These are phyloP conservation scores for Opisthograptis luteolata DNA, from an alignment of 2,888 invertebrate genomes.

Conservation along the genomic window DNA sequence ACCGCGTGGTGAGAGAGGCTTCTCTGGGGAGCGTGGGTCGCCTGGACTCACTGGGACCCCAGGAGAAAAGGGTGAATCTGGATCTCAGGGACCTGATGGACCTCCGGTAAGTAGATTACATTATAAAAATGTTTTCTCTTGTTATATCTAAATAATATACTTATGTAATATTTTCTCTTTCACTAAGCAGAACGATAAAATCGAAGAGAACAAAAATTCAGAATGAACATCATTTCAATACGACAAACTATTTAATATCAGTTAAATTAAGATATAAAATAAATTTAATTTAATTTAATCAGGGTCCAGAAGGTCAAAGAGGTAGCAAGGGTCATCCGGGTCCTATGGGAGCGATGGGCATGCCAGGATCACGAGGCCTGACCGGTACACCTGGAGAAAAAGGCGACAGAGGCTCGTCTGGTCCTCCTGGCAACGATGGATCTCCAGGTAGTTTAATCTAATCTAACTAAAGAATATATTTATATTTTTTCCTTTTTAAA, in stretches of 20 bases:
- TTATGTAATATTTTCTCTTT: too few species aligned
- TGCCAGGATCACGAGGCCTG: conserved; percentile 88
- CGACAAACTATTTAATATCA: too few species aligned
- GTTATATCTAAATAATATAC: too few species aligned
- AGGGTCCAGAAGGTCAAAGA: conserved; percentile 87
- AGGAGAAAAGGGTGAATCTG: conserved; percentile 87
- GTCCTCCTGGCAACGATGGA: conserved; percentile 90
- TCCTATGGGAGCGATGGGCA: conserved; percentile 87
- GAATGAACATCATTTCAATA: too few species aligned
- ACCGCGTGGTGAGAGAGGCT: conserved; percentile 87
- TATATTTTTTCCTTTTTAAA: too few species aligned
- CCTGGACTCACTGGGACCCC: conserved; percentile 87
- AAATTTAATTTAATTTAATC: conserved; percentile 29
- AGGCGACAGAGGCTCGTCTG: conserved; percentile 89
- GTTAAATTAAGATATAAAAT: too few species aligned
- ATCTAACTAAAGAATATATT: too few species aligned
- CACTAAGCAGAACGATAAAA: too few species aligned
- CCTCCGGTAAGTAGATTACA: conserved; percentile 85
- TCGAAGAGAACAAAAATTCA: too few species aligned
- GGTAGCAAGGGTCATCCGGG: conserved; percentile 90
- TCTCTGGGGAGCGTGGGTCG: conserved; percentile 90
- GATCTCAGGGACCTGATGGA: conserved; percentile 88
- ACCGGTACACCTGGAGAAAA: conserved; percentile 89
- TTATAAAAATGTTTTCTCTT: too few species aligned
- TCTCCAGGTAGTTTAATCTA: conserved; percentile 84